Conservation (phyloP, 2,113 vertebrate species). For the Platycercus adscitus region DNA sequence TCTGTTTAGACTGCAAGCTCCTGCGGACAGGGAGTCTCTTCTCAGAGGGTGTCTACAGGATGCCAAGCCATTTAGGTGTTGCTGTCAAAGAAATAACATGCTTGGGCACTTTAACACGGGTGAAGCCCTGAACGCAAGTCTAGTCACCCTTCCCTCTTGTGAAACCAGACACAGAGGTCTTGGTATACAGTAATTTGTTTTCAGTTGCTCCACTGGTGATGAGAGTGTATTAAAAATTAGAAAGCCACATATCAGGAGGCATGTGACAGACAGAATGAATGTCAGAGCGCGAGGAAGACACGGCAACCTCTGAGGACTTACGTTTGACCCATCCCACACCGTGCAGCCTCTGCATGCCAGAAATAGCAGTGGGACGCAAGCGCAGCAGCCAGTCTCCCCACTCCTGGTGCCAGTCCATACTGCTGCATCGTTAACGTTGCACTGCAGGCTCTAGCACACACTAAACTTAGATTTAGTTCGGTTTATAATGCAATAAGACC, state of each 20-base stretch:
- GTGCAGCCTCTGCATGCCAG: slow-evolving; percentile 1
- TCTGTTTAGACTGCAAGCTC: not conserved
- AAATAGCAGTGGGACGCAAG: slow-evolving; percentile 14
- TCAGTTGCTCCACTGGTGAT: not conserved
- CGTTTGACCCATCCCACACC: not conserved
- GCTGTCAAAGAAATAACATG: not conserved
- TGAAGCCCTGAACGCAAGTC: not conserved
- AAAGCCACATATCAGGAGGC: not conserved
- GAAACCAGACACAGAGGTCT: not conserved
- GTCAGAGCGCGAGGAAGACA: not conserved
- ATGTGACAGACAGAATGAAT: not conserved
- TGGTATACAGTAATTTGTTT: not conserved
- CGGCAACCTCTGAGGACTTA: slow-evolving; percentile 15
- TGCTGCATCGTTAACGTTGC: not conserved
- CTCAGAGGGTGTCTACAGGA: not conserved
- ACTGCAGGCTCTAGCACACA: not conserved
- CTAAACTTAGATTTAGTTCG: not conserved
- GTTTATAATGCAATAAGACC: not conserved
- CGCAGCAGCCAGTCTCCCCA: not conserved
- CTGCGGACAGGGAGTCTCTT: not conserved
- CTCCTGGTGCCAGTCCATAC: not conserved
- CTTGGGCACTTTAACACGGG: not conserved
- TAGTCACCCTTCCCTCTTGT: not conserved
- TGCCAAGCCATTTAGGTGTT: not conserved
- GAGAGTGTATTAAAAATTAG: not conserved